These are phyloP conservation scores for Pocillopora verrucosa DNA, from an alignment of 64 coral and sea anemone species.

Conservation along the genomic window DNA sequence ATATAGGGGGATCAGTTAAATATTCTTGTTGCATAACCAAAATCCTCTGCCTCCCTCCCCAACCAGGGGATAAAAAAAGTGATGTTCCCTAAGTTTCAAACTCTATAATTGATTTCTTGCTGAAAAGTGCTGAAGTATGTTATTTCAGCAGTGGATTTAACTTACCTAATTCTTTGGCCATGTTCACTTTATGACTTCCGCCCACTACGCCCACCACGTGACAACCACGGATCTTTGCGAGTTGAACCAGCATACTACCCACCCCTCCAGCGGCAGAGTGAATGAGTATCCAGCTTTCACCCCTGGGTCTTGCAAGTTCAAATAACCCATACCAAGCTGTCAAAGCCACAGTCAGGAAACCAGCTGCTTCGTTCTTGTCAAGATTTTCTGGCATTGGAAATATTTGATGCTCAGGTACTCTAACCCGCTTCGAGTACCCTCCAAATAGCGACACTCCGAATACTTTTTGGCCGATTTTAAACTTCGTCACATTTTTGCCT, in stretches of 20 bases:
- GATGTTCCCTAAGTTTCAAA: no score
- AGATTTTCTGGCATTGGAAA: slow-evolving; percentile 81
- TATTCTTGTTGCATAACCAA: no score
- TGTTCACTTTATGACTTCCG: slow-evolving; percentile 62
- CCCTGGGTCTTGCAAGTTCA: slow-evolving; percentile 76
- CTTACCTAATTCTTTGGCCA: slow-evolving; percentile 75
- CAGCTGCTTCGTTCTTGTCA: slow-evolving; percentile 73
- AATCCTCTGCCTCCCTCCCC: no score
- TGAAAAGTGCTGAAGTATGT: no score
- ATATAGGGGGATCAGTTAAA: no score
- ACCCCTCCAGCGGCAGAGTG: slow-evolving; percentile 99
- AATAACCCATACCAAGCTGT: slow-evolving; percentile 99
- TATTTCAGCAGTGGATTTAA: no score
- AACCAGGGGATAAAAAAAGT: no score
- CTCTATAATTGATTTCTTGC: no score
- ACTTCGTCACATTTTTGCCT: slow-evolving; percentile 79
- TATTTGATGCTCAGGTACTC: slow-evolving; percentile 83
- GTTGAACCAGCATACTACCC: slow-evolving; percentile 92
- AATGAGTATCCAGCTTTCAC: slow-evolving; percentile 77
- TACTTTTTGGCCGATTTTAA: slow-evolving; percentile 85
- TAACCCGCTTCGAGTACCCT: slow-evolving; percentile 74
- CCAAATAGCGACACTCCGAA: slow-evolving; percentile 92
- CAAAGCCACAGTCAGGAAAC: slow-evolving; percentile 79
- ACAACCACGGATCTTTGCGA: slow-evolving; percentile 94
- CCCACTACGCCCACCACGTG: slow-evolving; percentile 94